Evolutionary conservation across 53 echinoderm and acorn worm species (phyloP).

Genomic region (Glandiceps talaboti): DNA sequence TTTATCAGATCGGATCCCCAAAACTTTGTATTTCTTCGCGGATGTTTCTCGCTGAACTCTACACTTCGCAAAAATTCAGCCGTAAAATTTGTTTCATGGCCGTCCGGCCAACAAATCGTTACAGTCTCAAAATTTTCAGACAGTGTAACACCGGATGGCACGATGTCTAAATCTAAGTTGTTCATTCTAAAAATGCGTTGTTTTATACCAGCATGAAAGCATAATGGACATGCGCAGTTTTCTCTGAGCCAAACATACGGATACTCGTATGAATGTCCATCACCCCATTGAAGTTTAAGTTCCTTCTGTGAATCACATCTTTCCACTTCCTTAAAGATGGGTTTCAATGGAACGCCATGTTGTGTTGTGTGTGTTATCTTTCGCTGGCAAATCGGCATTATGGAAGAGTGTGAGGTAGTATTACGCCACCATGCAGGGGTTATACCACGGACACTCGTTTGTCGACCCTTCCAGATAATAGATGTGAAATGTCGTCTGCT

Average conservation of each 20-base stretch:
- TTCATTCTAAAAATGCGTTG: conserved; percentile 18
- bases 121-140: conserved; percentile 15
- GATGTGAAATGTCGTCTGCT: no score
- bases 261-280: conserved; percentile 26
- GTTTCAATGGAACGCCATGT: no score
- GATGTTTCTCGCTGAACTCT: conserved; percentile 25
- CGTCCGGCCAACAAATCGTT: conserved; percentile 47
- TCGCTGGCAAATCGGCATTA: no score
- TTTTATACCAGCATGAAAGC: conserved; percentile 35
- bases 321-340: background rate
- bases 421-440: no score
- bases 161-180: conserved; percentile 29
- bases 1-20: conserved; percentile 66
- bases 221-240: conserved; percentile 51
- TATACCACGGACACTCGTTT: no score
- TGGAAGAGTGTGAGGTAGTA: no score
- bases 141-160: conserved; percentile 1
- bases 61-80: conserved; percentile 16
- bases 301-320: background rate
- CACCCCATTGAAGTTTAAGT: conserved; percentile 7
- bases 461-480: no score
- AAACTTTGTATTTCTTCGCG: conserved; percentile 9
- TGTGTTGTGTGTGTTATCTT: no score
- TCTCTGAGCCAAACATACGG: conserved; percentile 77
- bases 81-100: conserved; percentile 25